phyloP scores from a whole-genome alignment of 2,888 invertebrate species.

The Sclerodermus sp. region DNA sequence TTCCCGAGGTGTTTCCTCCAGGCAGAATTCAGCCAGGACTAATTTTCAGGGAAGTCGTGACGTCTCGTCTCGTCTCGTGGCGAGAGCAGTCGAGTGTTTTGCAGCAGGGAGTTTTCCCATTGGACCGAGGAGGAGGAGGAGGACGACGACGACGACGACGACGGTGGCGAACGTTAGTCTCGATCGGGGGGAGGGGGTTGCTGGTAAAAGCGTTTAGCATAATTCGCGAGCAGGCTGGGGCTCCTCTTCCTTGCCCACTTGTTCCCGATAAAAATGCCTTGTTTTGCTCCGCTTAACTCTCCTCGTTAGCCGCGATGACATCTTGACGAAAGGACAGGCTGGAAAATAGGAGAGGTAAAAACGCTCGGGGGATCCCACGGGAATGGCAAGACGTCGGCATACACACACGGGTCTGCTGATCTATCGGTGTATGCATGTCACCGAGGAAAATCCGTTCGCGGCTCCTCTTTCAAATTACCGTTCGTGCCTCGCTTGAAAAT shows the following conservation, averaged over 20 bases:
- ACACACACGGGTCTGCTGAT: too few species aligned
- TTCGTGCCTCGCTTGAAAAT: too few species aligned
- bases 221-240: constrained; percentile 35
- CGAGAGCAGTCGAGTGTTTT: too few species aligned
- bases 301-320: constrained; percentile 51
- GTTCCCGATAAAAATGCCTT: constrained; percentile 38
- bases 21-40: too few species aligned
- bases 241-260: constrained; percentile 2
- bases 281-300: constrained; percentile 41
- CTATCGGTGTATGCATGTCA: too few species aligned
- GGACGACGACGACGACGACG: constrained; percentile 9
- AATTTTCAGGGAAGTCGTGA: too few species aligned
- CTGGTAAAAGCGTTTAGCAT: constrained; percentile 45
- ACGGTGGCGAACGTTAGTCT: too few species aligned
- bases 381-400: constrained; percentile 7
- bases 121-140: constrained; percentile 1
- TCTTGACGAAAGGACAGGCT: constrained; percentile 46
- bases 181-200: constrained; percentile 10
- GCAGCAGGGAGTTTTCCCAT: too few species aligned
- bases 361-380: constrained; percentile 20
- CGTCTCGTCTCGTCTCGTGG: too few species aligned
- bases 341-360: constrained; percentile 36
- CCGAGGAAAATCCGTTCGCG: too few species aligned
- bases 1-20: too few species aligned
- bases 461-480: too few species aligned